phyloP scores from a whole-genome alignment of 2,888 invertebrate genomes.

The Noctua comes region DNA sequence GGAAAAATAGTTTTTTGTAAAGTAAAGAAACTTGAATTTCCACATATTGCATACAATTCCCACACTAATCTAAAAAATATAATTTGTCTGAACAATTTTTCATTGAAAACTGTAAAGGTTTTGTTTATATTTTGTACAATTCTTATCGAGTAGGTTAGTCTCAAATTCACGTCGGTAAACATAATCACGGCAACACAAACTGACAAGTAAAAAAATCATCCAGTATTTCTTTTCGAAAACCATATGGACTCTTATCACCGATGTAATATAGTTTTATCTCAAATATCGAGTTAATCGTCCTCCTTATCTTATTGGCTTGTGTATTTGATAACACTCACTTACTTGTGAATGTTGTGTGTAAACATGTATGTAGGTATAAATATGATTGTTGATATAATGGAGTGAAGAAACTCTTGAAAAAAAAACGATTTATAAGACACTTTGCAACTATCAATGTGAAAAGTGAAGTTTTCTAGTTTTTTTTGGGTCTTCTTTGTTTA shows the following conservation, averaged over 20 bases:
- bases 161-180: not conserved
- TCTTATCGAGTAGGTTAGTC: not conserved
- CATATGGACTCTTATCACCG: slow-evolving; percentile 35
- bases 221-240: not conserved
- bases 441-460: not conserved
- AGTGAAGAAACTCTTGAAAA: slow-evolving; percentile 13
- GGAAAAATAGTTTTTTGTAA: not conserved
- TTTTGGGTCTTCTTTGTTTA: not conserved
- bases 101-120: not conserved
- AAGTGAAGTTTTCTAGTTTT: not conserved
- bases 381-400: slow-evolving; percentile 29
- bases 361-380: slow-evolving; percentile 30
- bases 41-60: not conserved
- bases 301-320: slow-evolving; percentile 59
- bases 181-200: not conserved
- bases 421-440: slow-evolving; percentile 3
- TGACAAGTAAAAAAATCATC: not conserved
- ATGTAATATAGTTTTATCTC: slow-evolving; percentile 55
- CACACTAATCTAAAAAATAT: not conserved
- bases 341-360: slow-evolving; percentile 30
- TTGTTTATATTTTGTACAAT: not conserved
- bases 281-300: slow-evolving; percentile 55
- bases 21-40: not conserved
- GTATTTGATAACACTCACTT: slow-evolving; percentile 52
- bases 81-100: not conserved